Evolutionary conservation across 1,140 invertebrate species (phyloP), one percentile per base, ranked within the genome.

Genomic region (Sweltsa coloradensis): DNA sequence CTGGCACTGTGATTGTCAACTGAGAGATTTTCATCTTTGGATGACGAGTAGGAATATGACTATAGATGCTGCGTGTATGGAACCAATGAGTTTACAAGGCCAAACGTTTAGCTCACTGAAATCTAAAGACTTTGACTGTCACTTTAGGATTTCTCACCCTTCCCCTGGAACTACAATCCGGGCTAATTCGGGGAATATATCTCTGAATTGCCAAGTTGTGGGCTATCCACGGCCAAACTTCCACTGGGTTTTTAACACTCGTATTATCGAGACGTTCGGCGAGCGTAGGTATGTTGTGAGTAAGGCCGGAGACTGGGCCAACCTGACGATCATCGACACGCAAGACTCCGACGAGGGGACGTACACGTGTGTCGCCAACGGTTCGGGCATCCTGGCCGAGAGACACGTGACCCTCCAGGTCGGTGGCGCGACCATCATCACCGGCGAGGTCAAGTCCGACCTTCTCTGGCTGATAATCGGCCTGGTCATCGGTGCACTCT

Each of bases 311-410:
- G 66, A 69, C 66, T 82, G 83, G 88, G 67, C 83, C 49, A 83
- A 91, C 66, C 63, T 89, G 24, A 88, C 85, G 1, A 80, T 91
- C 22, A 65, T 74, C 1, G 73, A 83, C 39, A 74, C 85, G 0
- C 69, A 70, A 5, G 67, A 68, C 14, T 75, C 80, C 6, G 91
- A 96, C 63, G 78, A 79, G 55, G 92, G 91, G 0, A 79, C 87
- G 41, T 96, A 94, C 61, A 73, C 78, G n/a, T 96, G 91, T 55
- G 72, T 83, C 5, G 89, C 88, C 0, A 81, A 80, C 45, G 96
- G 91, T 64, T 72, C 78, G 0, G 90, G 85, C 1, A 92, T 91
- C 0, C 74, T 79, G 6, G 81, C 83, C 27, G 82, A 86, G 56
- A 76, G 69, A 46, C 87, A 74, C 60, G 64, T 91, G 0, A 79